Evolutionary conservation across 2,113 vertebrate species (phyloP), one percentile per base, ranked within the genome.

Genomic region (Osmerus eperlanus): DNA sequence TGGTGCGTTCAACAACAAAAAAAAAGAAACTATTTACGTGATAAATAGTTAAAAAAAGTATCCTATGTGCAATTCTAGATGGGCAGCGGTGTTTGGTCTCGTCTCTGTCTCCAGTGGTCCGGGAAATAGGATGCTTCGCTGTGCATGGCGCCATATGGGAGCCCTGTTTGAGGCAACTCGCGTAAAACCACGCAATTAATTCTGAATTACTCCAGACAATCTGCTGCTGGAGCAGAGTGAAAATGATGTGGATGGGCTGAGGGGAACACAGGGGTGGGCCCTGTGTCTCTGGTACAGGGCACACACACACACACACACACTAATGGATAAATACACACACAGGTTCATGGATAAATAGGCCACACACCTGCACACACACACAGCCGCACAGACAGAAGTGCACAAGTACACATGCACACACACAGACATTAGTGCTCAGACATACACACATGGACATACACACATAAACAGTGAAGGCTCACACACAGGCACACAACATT

Each of bases 171-270:
- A 84, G 82, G 73, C 74, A 54, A 56, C 72, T 68, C 66, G 64
- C 67, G 64, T 79, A 25, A 70, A 84, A 81, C 61, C 79, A 86
- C 74, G 72, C 76, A 71, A 79, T 87, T 80, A 81, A 83, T 78
- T 81, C 56, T 64, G 75, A 78, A 79, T 70, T 64, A 83, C 51
- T 13, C 70, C 75, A 74, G 71, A 78, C 74, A 80, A 75, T 84
- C 79, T 85, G 83, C 80, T 80, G 71, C 77, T 65, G 56, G 71
- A 56, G 6, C 13, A 52, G 32, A 60, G 78, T 86, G 79, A 74
- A 75, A 67, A 65, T 62, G 74, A 72, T 65, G n/a, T 47, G 67
- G 68, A 28, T 28, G 25, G 25, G 23, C 65, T 47, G 65, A 53
- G 36, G 41, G 67, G 65, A 21, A 19, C 21, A 3, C n/a, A 59